phyloP scores from a whole-genome alignment of 2,113 vertebrate species.

The Aplodontia rufa region DNA sequence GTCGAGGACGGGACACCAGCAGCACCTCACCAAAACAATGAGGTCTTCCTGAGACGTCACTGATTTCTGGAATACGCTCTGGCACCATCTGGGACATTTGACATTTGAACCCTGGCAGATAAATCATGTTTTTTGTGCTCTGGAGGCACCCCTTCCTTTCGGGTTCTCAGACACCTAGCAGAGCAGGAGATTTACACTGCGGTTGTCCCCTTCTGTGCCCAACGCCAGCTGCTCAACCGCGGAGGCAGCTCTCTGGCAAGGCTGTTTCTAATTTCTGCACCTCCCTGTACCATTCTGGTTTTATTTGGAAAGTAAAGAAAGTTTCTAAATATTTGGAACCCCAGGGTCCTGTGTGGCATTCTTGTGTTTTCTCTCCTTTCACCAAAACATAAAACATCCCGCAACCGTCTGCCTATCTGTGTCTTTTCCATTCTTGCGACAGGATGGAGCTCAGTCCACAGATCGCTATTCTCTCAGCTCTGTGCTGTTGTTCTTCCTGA shows the following conservation, averaged over 20 bases:
- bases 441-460: background rate
- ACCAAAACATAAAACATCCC: conserved; percentile 62
- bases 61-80: conserved; percentile 62
- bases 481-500: background rate
- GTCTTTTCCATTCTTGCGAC: background rate
- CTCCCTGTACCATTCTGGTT: conserved; percentile 45
- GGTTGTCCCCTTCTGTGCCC: fast-evolving
- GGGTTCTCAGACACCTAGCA: conserved; percentile 49
- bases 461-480: background rate
- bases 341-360: conserved; percentile 60
- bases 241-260: background rate
- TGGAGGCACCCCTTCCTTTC: background rate
- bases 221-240: conserved; percentile 32
- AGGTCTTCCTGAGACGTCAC: conserved; percentile 61
- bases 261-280: conserved; percentile 48
- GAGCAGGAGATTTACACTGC: background rate
- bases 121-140: conserved; percentile 30
- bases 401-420: conserved; percentile 35
- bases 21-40: conserved; percentile 60
- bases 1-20: conserved; percentile 44
- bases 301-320: conserved; percentile 66
- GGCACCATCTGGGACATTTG: conserved; percentile 49
- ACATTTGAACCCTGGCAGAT: conserved; percentile 16
- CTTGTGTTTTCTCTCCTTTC: conserved; percentile 62
- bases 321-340: conserved; percentile 63